These are phyloP conservation scores for Cacatua alba DNA, from an alignment of 2,113 vertebrate genomes.

Conservation along the genomic window DNA sequence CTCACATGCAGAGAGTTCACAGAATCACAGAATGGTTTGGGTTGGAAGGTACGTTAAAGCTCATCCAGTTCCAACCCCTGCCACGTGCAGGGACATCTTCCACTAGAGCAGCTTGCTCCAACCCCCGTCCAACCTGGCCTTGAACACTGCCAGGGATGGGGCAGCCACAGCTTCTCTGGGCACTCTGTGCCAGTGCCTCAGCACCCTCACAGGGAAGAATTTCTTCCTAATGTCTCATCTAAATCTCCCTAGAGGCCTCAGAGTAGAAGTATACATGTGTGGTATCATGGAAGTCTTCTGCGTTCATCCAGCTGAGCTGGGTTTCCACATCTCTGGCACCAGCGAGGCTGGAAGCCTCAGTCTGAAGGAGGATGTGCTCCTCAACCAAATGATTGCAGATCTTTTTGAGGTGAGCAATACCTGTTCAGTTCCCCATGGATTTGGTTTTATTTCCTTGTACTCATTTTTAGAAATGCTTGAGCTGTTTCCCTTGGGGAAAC, in stretches of 20 bases:
- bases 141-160: not conserved
- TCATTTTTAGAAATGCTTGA: not conserved
- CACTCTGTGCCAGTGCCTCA: not conserved
- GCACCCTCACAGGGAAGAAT: not conserved
- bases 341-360: not conserved
- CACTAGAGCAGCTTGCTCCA: not conserved
- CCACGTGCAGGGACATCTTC: not conserved
- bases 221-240: not conserved
- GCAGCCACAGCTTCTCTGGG: not conserved
- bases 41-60: not conserved
- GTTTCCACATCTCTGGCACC: not conserved
- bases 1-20: not conserved
- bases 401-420: not conserved
- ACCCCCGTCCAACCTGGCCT: not conserved
- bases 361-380: not conserved
- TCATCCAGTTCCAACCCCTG: not conserved
- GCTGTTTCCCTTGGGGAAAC: not conserved
- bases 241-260: not conserved
- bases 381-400: not conserved
- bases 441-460: not conserved
- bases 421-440: not conserved
- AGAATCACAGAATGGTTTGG: not conserved
- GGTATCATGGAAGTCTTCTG: not conserved
- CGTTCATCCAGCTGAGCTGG: not conserved
- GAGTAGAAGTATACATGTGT: not conserved